phyloP scores from a whole-genome alignment of 2,113 vertebrate species.

The Larimichthys crocea region DNA sequence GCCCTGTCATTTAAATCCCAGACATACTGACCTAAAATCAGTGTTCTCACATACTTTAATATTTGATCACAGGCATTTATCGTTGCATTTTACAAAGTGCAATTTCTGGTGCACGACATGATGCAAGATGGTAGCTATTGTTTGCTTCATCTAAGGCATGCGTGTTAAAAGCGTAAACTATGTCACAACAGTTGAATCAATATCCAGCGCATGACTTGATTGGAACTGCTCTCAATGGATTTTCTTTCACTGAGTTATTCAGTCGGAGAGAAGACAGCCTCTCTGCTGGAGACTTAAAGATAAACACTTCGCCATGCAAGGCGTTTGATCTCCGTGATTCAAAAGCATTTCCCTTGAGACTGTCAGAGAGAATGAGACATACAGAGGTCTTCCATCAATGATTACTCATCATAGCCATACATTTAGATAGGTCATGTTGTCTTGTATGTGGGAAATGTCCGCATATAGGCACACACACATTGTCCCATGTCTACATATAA shows the following conservation, averaged over 20 bases:
- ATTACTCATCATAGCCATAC: conserved; percentile 13
- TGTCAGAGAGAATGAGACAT: conserved; percentile 24
- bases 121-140: neutral
- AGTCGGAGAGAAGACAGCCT: neutral
- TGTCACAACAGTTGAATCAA: neutral
- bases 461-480: neutral
- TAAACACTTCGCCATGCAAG: conserved; percentile 36
- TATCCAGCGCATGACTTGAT: neutral
- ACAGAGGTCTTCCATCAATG: conserved; percentile 7
- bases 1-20: neutral
- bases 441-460: neutral
- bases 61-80: neutral
- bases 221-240: neutral
- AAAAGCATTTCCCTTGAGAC: conserved; percentile 24
- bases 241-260: neutral
- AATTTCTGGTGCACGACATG: no score
- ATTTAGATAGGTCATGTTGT: conserved; percentile 14
- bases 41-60: neutral
- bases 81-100: neutral
- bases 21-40: neutral
- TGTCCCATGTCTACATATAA: conserved; percentile 12
- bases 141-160: neutral
- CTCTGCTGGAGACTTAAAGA: conserved; percentile 35
- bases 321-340: conserved; percentile 49
- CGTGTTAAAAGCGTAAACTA: neutral